phyloP scores from a whole-genome alignment of 2,888 invertebrate genomes.

The Trissoscelio sp. region DNA sequence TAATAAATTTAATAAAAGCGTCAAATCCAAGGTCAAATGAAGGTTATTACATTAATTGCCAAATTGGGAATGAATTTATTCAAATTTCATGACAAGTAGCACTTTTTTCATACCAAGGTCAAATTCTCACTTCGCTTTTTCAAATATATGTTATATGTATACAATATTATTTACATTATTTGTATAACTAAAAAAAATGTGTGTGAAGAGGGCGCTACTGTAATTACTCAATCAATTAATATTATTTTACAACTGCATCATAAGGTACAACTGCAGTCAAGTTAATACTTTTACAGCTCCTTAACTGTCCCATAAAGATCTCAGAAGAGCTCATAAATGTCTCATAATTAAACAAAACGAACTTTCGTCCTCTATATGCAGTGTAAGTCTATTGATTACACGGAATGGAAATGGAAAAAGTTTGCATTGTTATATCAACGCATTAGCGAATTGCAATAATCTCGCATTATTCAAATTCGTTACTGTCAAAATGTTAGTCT shows the following conservation, averaged over 20 bases:
- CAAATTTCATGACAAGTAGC: slow-evolving; percentile 23
- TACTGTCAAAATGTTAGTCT: slow-evolving; percentile 46
- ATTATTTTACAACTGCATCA: not conserved
- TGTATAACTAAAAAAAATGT: not conserved
- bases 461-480: slow-evolving; percentile 31
- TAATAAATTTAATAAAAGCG: no score
- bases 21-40: slow-evolving; percentile 61
- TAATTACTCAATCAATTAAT: not conserved
- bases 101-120: slow-evolving; percentile 29
- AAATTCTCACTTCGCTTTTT: slow-evolving; percentile 8
- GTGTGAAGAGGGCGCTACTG: no score
- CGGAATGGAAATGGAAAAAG: not conserved
- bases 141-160: not conserved
- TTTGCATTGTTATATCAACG: no score
- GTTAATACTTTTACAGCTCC: slow-evolving; percentile 10
- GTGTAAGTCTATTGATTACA: not conserved
- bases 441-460: not conserved
- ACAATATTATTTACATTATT: not conserved
- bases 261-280: not conserved
- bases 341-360: slow-evolving; percentile 9
- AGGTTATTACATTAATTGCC: slow-evolving; percentile 57
- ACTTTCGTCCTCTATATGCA: not conserved
- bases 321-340: slow-evolving; percentile 16
- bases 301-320: slow-evolving; percentile 18
- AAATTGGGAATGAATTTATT: slow-evolving; percentile 54